A percentile compares a stretch with the other conserved stretches of the same genome.
phyloP scores from a whole-genome alignment of 2,888 invertebrate species.

The Aradus depressus region DNA sequence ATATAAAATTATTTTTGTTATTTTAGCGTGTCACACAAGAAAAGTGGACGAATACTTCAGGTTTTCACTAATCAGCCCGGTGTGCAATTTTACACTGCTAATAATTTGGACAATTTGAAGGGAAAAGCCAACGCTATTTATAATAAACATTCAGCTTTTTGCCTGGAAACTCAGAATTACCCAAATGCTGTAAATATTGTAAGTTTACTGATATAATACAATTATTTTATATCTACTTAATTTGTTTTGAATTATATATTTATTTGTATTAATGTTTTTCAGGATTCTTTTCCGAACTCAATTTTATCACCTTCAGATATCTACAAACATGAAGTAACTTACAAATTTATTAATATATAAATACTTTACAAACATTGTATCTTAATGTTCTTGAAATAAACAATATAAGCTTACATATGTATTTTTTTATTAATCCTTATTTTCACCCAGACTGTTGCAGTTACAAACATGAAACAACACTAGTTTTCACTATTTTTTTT shows the following conservation, averaged over 20 bases:
- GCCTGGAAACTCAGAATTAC: constrained; percentile 84
- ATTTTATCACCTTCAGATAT: constrained; percentile 58
- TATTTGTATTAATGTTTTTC: constrained; percentile 36
- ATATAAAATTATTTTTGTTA: too few species aligned
- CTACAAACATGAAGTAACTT: constrained; percentile 59
- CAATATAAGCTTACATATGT: too few species aligned
- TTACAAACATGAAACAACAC: too few species aligned
- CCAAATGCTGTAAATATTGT: constrained; percentile 83
- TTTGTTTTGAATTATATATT: constrained; percentile 7
- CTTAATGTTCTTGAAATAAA: too few species aligned
- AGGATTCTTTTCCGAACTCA: constrained; percentile 63
- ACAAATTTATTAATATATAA: constrained; percentile 52
- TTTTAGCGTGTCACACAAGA: constrained; percentile 15
- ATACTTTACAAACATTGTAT: too few species aligned
- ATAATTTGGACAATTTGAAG: constrained; percentile 34
- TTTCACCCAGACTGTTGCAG: too few species aligned
- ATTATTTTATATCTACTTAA: constrained; percentile 3
- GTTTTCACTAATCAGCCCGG: constrained; percentile 80
- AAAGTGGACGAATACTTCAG: constrained; percentile 57
- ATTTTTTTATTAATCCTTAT: too few species aligned
- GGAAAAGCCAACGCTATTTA: constrained; percentile 64
- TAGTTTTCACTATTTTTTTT: too few species aligned
- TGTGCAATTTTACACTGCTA: constrained; percentile 73
- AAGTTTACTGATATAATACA: constrained; percentile 35
- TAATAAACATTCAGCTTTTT: constrained; percentile 67